Evolutionary conservation across 53 echinoderm and acorn worm genomes (phyloP), one percentile per base, ranked within the genome.

Genomic region (Actinopyga echinites): DNA sequence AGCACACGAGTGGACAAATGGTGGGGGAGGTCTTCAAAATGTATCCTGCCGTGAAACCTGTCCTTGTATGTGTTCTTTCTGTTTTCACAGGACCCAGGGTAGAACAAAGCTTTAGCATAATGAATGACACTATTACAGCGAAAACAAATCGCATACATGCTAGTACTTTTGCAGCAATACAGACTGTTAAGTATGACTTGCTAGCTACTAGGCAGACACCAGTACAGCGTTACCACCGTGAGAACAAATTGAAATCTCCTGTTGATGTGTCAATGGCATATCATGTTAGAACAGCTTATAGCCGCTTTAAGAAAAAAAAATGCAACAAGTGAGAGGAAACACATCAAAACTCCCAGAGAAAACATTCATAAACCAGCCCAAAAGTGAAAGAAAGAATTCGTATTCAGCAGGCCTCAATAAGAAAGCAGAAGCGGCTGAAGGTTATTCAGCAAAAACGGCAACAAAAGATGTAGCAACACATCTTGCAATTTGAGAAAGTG

Each of bases 11-110:
- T 79, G 79, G 86, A 67, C 35, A 86, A 79, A 54, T 91, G 58
- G 83, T 83, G 56, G 88, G 60, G 38, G 75, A 21, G 35, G 74
- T 74, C 36, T 36, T 87, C 17, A 82, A 82, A 53, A 42, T 29
- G 44, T 87, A 87, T 64, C 88, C 88, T 73, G 82, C 88, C 20
- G 28, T 87, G 62, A 74, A 82, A 40, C 69, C 56, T 32, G 64
- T 73, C 45, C 19, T 87, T 43, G 4, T 11, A 31, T 28, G 56
- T 36, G 83, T 83, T 59, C 54, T 87, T 2, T 23, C 37, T 32
- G 75, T 87, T 82, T 87, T 87, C 62, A 87, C 82, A 21, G 75
- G 88, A 23, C 83, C 75, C 82, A 19, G 82, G 15, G 64, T 87
- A 30, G 87, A 68, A 57, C 87, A 87, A 71, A 56, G 67, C 19